Evolutionary conservation across 2,888 invertebrate species (phyloP).

Genomic region (Strigamia maritima): DNA sequence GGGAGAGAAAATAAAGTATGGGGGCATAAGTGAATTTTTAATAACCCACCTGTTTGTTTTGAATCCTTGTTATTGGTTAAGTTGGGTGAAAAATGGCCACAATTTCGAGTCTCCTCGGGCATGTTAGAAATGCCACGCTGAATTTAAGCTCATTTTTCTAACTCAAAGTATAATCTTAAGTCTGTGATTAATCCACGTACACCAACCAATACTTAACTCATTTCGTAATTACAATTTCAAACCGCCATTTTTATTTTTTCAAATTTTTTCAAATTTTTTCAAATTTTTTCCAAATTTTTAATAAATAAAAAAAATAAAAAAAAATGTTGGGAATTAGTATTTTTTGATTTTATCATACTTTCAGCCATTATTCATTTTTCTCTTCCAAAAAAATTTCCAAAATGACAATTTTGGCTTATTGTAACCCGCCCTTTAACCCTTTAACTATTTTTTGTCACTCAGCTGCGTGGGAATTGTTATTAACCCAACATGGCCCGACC

Average conservation of each 20-base stretch:
- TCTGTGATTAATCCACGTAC: not conserved
- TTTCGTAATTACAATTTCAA: not conserved
- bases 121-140: not conserved
- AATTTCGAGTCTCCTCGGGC: not conserved
- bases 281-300: not conserved
- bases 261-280: too few relatives aligned
- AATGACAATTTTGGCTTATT: not conserved
- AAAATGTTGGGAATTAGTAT: too few relatives aligned
- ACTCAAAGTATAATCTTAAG: not conserved
- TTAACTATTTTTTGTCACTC: not conserved
- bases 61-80: not conserved
- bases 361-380: too few relatives aligned
- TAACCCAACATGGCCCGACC: not conserved
- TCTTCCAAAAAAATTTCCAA: not conserved
- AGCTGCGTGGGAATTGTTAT: slow-evolving; percentile 1
- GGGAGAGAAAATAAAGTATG: not conserved
- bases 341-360: too few relatives aligned
- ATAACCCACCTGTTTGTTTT: not conserved
- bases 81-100: not conserved
- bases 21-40: slow-evolving; percentile 1
- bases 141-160: slow-evolving; percentile 13
- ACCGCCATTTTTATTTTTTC: too few relatives aligned
- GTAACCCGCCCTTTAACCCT: not conserved
- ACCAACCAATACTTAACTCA: not conserved
- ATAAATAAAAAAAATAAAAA: too few relatives aligned